Evolutionary conservation across 2,797 vertebrate species (phyloP).

Genomic region (Rallus crepitans): DNA sequence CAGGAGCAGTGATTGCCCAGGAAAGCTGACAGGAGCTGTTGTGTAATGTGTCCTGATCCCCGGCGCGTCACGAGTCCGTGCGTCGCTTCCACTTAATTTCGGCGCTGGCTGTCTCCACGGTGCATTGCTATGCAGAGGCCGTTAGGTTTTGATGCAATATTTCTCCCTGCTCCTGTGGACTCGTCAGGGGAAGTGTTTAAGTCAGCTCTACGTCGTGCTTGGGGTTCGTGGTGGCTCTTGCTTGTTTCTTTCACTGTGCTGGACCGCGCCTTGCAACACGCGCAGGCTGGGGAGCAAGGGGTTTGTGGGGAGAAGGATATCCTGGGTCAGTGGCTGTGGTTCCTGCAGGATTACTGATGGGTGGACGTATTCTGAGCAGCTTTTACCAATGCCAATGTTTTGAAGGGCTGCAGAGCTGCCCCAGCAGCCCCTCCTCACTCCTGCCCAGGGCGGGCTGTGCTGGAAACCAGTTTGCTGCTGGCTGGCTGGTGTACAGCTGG

Average conservation of each 20-base stretch:
- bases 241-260: too few relatives aligned
- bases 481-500: background rate
- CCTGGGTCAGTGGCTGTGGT: rapidly evolving
- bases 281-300: background rate
- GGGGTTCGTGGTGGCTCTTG: background rate
- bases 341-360: background rate
- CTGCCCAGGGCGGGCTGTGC: background rate
- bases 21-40: background rate
- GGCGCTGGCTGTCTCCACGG: background rate
- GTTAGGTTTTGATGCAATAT: background rate
- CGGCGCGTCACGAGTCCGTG: background rate
- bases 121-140: background rate
- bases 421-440: background rate
- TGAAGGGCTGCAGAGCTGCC: background rate
- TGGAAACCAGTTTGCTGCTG: background rate
- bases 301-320: rapidly evolving
- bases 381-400: rapidly evolving
- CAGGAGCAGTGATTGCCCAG: background rate
- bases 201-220: rapidly evolving
- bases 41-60: background rate
- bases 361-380: rapidly evolving
- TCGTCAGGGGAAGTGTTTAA: background rate
- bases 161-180: background rate
- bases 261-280: rapidly evolving
- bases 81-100: slow-evolving; percentile 37